phyloP scores from a whole-genome alignment of 2,113 vertebrate species.

The Psittacus erithacus region DNA sequence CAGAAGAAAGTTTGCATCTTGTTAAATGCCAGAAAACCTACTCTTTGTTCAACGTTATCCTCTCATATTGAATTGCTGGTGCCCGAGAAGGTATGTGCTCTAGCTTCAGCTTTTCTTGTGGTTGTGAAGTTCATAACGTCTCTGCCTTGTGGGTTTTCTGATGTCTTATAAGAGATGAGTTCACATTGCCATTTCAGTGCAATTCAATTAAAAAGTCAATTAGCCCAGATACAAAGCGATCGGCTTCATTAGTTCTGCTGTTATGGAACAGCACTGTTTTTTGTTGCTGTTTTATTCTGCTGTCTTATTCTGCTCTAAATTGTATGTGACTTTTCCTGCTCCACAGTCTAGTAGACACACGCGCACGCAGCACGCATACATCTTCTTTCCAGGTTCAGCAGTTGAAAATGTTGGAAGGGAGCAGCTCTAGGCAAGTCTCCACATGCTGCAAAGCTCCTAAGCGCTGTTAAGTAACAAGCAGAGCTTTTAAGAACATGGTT shows the following conservation, averaged over 20 bases:
- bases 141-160: conserved; percentile 63
- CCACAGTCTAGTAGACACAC: neutral
- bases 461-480: conserved; percentile 10
- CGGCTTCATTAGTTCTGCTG: conserved; percentile 44
- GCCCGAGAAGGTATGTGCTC: conserved; percentile 53
- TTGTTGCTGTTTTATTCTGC: conserved; percentile 9
- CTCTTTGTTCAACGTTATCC: conserved; percentile 59
- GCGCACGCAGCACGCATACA: neutral
- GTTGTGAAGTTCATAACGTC: conserved; percentile 64
- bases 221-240: conserved; percentile 66
- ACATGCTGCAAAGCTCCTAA: conserved; percentile 24
- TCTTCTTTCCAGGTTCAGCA: conserved; percentile 41
- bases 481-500: conserved; percentile 55
- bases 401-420: conserved; percentile 50
- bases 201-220: conserved; percentile 71
- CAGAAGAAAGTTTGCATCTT: conserved; percentile 16
- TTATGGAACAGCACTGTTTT: neutral
- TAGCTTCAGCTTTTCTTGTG: conserved; percentile 66
- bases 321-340: conserved; percentile 6
- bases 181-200: conserved; percentile 61
- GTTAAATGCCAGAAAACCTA: conserved; percentile 41
- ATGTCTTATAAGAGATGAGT: conserved; percentile 64
- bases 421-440: conserved; percentile 52
- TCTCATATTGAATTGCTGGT: conserved; percentile 45
- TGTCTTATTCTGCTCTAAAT: neutral